Base-by-base conservation (phyloP, 2,888 invertebrate species). In the Ormia ochracea region DNA sequence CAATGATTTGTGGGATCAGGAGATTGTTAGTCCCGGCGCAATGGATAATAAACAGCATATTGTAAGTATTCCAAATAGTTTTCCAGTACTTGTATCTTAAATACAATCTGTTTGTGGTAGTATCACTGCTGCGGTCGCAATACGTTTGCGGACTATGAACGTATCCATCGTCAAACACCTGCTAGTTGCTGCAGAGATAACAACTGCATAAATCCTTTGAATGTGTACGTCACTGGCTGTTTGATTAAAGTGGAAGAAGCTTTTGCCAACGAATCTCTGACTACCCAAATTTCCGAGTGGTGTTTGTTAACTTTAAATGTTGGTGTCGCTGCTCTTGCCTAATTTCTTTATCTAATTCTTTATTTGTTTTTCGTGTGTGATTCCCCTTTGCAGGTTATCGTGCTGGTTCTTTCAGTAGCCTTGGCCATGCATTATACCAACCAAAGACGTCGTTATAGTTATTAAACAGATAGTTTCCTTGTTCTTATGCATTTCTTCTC, bases 71-170 rank as follows among this genome's bases (percentile, higher is more conserved):
- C 7, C 0, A 19, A 52, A 45, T 28, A 0, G 3, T 9, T 54
- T n/a, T 52, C 0, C 10, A 2, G 52, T n/a, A 5, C 0, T 31
- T 4, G 10, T 26, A 26, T 3, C 10, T 48, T 0, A 19, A 58
- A 36, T 3, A n/a, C 1, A 36, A 50, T 28, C 54, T 41, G 1
- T 2, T 7, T 10, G 5, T 23, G 31, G 3, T 9, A 86, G 86
- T 86, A 85, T 82, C 81, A 83, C 36, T 88, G 89, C 68, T 90
- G 90, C 78, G 89, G 89, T 12, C 84, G 83, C 2, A 82, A 86
- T 33, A 86, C 86, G 3, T 84, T 87, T 36, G 69, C 74, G 0
- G 89, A 89, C 59, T 89, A 88, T 63, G 28, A 83, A 6, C 28
- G 43, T 4, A 83, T 84, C 19, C 63, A 78, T 0, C 83, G 84